A percentile compares a stretch with the other conserved stretches of the same genome.
Conservation (phyloP, 2,888 invertebrate genomes). For the Trissonchulus sp. region DNA sequence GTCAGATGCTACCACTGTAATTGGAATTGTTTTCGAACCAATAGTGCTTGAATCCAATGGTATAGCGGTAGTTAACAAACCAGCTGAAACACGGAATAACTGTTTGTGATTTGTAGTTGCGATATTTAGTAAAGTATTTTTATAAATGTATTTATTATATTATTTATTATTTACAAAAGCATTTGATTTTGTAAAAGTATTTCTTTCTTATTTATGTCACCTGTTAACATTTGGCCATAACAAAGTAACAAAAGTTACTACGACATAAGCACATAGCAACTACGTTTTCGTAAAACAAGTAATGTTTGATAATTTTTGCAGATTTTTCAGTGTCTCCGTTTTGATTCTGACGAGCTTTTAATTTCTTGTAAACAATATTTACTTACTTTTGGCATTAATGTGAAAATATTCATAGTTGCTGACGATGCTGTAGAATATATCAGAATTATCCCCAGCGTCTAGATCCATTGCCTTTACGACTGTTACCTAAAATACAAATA, state of each 20-base stretch:
- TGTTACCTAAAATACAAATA: neutral
- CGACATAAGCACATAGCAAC: too few relatives aligned
- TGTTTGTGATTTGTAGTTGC: too few relatives aligned
- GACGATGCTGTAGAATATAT: neutral
- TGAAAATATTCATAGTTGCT: neutral
- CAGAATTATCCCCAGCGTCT: neutral
- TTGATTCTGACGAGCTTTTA: too few relatives aligned
- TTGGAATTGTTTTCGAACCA: neutral
- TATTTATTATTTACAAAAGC: too few relatives aligned
- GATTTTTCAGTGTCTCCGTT: too few relatives aligned
- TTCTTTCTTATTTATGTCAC: neutral
- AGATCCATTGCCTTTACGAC: constrained; percentile 1
- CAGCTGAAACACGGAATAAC: too few relatives aligned
- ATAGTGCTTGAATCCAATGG: neutral
- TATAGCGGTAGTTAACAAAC: neutral
- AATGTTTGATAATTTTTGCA: too few relatives aligned
- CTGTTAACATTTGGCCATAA: neutral
- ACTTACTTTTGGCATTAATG: constrained; percentile 17
- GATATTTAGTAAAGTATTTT: too few relatives aligned
- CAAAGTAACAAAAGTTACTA: too few relatives aligned
- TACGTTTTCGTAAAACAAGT: too few relatives aligned
- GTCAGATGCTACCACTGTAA: constrained; percentile 1
- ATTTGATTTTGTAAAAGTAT: neutral
- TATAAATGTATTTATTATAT: too few relatives aligned
- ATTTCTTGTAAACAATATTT: neutral